These are phyloP conservation scores for Uloborus diversus DNA, from an alignment of 1,140 invertebrate species.

Conservation along the genomic window DNA sequence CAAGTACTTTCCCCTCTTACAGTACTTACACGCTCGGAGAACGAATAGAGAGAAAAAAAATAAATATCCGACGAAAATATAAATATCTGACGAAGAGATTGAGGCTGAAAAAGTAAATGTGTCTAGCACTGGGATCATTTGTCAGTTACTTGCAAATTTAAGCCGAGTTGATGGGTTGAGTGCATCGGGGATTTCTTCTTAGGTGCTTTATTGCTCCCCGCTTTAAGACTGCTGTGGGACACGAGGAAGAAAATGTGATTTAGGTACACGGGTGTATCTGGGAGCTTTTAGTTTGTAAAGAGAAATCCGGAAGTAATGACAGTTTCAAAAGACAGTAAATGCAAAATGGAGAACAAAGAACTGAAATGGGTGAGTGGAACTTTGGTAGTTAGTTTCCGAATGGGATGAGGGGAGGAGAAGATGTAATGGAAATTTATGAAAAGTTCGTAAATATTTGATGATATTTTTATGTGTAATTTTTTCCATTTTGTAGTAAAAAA, in stretches of 20 bases:
- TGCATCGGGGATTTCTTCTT: neutral
- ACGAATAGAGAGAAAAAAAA: too few species aligned
- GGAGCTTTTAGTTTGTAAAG: conserved; percentile 14
- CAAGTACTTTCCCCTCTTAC: neutral
- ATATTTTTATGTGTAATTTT: too few species aligned
- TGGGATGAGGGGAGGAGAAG: too few species aligned
- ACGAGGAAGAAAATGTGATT: conserved; percentile 39
- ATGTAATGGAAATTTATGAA: too few species aligned
- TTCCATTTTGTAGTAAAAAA: neutral
- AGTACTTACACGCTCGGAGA: too few species aligned
- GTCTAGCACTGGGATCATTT: conserved; percentile 14
- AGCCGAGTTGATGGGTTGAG: conserved; percentile 35
- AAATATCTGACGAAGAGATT: too few species aligned
- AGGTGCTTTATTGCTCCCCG: conserved; percentile 33
- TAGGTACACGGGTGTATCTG: conserved; percentile 19
- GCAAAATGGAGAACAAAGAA: neutral
- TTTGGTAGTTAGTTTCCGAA: too few species aligned
- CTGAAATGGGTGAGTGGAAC: neutral
- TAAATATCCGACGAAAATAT: too few species aligned
- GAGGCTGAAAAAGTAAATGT: neutral
- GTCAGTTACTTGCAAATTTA: conserved; percentile 46
- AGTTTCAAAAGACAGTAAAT: neutral
- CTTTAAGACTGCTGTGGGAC: conserved; percentile 12
- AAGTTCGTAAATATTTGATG: too few species aligned
- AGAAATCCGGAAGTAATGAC: conserved; percentile 31